phyloP scores from a whole-genome alignment of 2,797 vertebrate genomes.

The Acanthopagrus latus region DNA sequence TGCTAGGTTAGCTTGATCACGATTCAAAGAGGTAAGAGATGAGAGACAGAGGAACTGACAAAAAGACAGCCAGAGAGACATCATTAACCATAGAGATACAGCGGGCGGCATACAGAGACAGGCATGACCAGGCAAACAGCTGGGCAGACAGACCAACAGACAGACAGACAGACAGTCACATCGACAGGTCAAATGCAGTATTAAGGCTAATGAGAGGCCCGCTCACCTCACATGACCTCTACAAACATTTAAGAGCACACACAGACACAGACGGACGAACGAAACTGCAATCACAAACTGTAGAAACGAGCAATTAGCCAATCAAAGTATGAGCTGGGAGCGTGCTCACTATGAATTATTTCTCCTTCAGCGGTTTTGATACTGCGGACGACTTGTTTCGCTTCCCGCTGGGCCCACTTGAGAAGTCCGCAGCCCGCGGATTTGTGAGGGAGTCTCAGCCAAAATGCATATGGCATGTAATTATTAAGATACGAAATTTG shows the following conservation, averaged over 20 bases:
- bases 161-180: constrained; percentile 47
- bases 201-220: constrained; percentile 34
- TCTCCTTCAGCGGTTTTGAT: constrained; percentile 26
- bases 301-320: constrained; percentile 51
- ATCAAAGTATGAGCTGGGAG: constrained; percentile 48
- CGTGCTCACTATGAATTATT: constrained; percentile 35
- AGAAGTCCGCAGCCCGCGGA: constrained; percentile 12
- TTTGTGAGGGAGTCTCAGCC: constrained; percentile 25
- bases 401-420: constrained; percentile 35
- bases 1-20: constrained; percentile 75
- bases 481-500: constrained; percentile 47
- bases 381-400: constrained; percentile 16
- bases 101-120: constrained; percentile 55
- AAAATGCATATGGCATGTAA: constrained; percentile 32
- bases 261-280: background rate
- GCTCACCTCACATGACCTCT: constrained; percentile 52
- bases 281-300: constrained; percentile 35
- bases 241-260: constrained; percentile 21
- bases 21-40: constrained; percentile 64
- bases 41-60: constrained; percentile 56
- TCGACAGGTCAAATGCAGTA: constrained; percentile 31
- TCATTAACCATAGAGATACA: constrained; percentile 47
- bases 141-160: constrained; percentile 39
- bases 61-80: constrained; percentile 35
- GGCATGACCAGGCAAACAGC: constrained; percentile 46